A percentile compares a stretch with the other conserved stretches of the same genome.
Evolutionary conservation across 2,797 vertebrate genomes (phyloP).

Genomic region (Iguana delicatissima): DNA sequence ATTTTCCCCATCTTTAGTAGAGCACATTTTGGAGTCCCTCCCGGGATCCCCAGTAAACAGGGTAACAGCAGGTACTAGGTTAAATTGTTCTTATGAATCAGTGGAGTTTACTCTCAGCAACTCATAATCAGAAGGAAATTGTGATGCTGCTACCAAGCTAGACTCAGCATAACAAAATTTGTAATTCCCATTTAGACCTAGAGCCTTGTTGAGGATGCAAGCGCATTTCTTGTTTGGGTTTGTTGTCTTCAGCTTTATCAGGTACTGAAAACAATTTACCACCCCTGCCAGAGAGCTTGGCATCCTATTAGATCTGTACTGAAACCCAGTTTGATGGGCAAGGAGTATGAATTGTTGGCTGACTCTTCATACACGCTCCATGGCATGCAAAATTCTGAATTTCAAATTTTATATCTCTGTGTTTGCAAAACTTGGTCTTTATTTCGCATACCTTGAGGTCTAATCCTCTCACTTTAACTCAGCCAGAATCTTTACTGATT

Average conservation of each 20-base stretch:
- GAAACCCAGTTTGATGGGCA: background rate
- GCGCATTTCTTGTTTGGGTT: background rate
- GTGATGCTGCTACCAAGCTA: background rate
- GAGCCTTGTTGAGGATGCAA: background rate
- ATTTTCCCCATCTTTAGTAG: too few species aligned
- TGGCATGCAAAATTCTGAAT: background rate
- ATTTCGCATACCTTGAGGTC: background rate
- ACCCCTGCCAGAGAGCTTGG: background rate
- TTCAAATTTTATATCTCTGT: background rate
- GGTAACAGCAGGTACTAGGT: too few species aligned
- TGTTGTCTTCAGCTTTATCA: background rate
- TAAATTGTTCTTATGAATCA: background rate
- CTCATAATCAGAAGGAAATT: background rate
- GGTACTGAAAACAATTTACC: background rate
- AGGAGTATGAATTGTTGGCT: background rate
- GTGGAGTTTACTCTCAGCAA: background rate
- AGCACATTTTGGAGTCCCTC: too few species aligned
- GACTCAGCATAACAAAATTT: background rate
- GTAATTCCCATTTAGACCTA: background rate
- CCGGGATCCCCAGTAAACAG: too few species aligned
- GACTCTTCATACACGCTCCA: background rate
- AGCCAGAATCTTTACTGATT: background rate
- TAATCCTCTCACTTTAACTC: background rate
- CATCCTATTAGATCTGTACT: background rate
- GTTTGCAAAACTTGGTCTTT: background rate